Base-by-base conservation (phyloP, 2,888 invertebrate species). In the Automeris io region DNA sequence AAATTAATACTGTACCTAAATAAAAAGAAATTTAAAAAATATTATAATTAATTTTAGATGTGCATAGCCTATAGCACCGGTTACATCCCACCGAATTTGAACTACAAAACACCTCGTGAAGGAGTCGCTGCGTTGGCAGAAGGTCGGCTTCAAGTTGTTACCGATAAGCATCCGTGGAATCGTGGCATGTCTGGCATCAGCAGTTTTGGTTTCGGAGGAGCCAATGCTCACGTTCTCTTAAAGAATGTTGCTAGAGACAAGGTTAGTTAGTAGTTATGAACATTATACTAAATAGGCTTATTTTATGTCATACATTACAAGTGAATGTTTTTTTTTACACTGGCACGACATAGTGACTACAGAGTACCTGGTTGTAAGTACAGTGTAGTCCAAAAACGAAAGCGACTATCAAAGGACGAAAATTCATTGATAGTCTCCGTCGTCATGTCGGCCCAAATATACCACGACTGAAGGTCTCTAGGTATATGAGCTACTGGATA, bases 181-280 rank as follows among this genome's bases (percentile, higher is more conserved):
- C 92, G 93, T 19, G 94, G 94, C 12, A 87, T 92, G 61, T 91
- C 93, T 16, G 97, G 93, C 2, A 88, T 97, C 16, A 98, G 95
- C 81, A 96, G 95, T 6, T 98, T 97, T 68, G 97, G 97, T 0
- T 98, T 98, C 64, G 97, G 97, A 18, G 98, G 98, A 1, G 93
- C 93, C 2, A 96, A 96, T 61, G 92, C 92, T 33, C 94, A 95
- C 56, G 83, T 90, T 18, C 64, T 94, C 26, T 65, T 94, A 5
- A 89, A 90, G 62, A 89, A 91, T 33, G 76, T 90, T 39, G 61
- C 79, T 0, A 90, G 89, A 45, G 87, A 60, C 19, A 93, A 92
- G 78, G 71, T 88, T 22, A 40, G 46, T 29, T 12, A 1, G 3
- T n/a, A n/a, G n/a, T n/a, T n/a, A n/a, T n/a, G n/a, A n/a, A n/a